Percentiles rank a stretch among this genome's conserved stretches.
Conservation (phyloP, 2,113 vertebrate species). For the Proteles cristata region DNA sequence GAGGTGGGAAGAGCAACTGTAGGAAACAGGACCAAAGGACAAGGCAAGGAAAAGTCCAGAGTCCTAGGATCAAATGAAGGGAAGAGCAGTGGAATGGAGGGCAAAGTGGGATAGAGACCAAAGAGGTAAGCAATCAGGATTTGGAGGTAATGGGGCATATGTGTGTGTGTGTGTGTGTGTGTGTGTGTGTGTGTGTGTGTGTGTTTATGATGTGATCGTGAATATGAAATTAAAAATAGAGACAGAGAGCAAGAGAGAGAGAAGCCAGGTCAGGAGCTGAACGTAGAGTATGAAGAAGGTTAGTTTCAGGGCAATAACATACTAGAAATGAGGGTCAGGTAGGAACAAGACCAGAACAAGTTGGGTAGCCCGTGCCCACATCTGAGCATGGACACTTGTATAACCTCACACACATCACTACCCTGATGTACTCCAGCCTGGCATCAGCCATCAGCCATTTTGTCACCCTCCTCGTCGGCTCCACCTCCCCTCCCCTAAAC, state of each 20-base stretch:
- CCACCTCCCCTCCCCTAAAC: fast-evolving
- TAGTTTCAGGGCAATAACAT: not conserved
- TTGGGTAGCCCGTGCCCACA: too few relatives aligned
- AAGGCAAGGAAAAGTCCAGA: not conserved
- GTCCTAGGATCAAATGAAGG: not conserved
- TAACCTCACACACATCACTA: fast-evolving
- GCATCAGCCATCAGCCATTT: too few relatives aligned
- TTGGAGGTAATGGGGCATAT: not conserved
- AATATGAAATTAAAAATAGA: not conserved
- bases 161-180: not conserved
- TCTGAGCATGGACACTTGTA: fast-evolving
- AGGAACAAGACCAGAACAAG: not conserved
- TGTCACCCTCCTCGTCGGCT: not conserved
- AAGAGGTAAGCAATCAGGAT: not conserved
- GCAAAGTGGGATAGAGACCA: not conserved
- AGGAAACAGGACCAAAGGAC: not conserved
- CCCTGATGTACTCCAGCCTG: not conserved
- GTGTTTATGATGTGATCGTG: not conserved
- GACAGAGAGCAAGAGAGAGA: not conserved
- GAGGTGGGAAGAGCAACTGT: not conserved
- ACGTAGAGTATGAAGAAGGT: not conserved
- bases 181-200: not conserved
- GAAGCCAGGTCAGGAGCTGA: not conserved
- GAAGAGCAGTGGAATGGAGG: not conserved
- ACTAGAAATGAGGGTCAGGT: not conserved